A percentile compares a stretch with the other conserved stretches of the same genome.
Evolutionary conservation across 2,888 invertebrate genomes (phyloP).

Genomic region (Philaethria dido): DNA sequence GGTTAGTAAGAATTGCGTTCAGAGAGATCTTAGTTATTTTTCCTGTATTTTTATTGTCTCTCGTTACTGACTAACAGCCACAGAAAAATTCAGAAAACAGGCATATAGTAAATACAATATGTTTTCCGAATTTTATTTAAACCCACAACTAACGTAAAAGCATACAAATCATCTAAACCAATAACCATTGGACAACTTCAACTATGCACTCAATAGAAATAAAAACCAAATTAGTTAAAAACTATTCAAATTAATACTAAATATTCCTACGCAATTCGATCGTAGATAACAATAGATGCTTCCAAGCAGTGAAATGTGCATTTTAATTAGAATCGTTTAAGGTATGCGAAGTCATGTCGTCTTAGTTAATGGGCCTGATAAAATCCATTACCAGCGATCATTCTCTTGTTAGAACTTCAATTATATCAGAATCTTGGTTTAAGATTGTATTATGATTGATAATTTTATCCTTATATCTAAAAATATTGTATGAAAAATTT

Average conservation of each 20-base stretch:
- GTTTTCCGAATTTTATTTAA: no score
- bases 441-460: not conserved
- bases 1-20: no score
- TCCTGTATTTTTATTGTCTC: no score
- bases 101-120: no score
- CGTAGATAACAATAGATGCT: slow-evolving; percentile 65
- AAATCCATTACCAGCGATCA: slow-evolving; percentile 62
- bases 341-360: slow-evolving; percentile 65
- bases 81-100: no score
- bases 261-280: slow-evolving; percentile 62
- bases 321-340: slow-evolving; percentile 74
- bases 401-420: slow-evolving; percentile 56
- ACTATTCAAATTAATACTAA: slow-evolving; percentile 28
- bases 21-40: no score
- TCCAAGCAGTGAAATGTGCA: slow-evolving; percentile 64
- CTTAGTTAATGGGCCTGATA: slow-evolving; percentile 68
- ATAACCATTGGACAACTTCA: not conserved
- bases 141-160: not conserved
- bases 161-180: no score
- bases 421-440: slow-evolving; percentile 42
- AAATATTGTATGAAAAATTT: no score
- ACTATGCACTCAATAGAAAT: not conserved
- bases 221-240: not conserved
- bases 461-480: no score
- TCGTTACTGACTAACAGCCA: no score